Evolutionary conservation across 1,140 invertebrate genomes (phyloP).

Genomic region (Gerris buenoi): DNA sequence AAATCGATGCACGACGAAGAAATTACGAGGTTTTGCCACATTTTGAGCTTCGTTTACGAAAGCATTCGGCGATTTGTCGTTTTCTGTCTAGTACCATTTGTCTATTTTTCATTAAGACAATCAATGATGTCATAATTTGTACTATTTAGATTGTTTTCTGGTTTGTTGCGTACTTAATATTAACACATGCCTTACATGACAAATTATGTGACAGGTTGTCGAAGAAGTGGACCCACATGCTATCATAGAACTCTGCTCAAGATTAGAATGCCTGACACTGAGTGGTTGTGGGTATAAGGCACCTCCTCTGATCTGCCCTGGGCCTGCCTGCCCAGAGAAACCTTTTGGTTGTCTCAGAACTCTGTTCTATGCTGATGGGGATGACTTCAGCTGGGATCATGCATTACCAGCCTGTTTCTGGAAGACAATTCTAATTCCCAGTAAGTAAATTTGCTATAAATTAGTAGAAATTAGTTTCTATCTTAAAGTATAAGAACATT

Average conservation of each 20-base stretch:
- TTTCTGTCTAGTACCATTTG: no score
- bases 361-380: constrained; percentile 26
- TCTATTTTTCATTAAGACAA: no score
- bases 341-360: constrained; percentile 12
- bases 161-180: no score
- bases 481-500: constrained; percentile 4
- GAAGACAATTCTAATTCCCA: constrained; percentile 17
- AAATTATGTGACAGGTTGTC: constrained; percentile 23
- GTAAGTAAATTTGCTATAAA: constrained; percentile 13
- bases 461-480: neutral
- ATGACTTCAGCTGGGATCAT: constrained; percentile 27
- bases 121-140: no score
- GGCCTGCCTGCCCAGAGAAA: neutral
- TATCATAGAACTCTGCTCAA: constrained; percentile 19
- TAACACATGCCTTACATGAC: no score
- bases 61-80: no score
- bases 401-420: constrained; percentile 25
- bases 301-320: constrained; percentile 16
- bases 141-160: no score
- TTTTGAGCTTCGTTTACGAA: no score
- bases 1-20: no score
- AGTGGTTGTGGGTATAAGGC: constrained; percentile 23
- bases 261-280: constrained; percentile 22
- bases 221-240: constrained; percentile 26
- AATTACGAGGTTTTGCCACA: no score